phyloP scores from a whole-genome alignment of 1,140 invertebrate species.

The Trachymyrmex septentrionalis region DNA sequence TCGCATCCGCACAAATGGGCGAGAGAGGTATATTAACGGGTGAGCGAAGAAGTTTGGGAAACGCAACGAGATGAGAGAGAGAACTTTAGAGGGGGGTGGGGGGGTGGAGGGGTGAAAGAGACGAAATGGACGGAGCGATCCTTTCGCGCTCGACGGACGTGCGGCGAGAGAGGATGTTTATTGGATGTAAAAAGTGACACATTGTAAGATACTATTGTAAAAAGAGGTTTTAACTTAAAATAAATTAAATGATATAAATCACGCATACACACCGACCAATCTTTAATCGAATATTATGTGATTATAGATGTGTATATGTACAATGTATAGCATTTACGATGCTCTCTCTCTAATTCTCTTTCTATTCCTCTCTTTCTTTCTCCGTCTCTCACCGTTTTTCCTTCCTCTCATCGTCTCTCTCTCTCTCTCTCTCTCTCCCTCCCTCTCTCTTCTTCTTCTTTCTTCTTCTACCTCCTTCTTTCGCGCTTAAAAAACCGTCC shows the following conservation, averaged over 20 bases:
- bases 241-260: conserved; percentile 87
- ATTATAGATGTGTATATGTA: conserved; percentile 59
- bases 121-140: conserved; percentile 56
- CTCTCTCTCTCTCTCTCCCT: neutral
- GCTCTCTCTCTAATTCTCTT: conserved; percentile 33
- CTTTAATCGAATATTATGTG: conserved; percentile 67
- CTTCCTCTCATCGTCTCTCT: neutral
- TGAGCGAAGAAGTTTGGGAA: neutral
- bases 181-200: conserved; percentile 84
- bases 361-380: conserved; percentile 7
- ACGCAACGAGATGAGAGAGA: conserved; percentile 25
- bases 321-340: conserved; percentile 56
- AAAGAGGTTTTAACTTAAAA: conserved; percentile 87
- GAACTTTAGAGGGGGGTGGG: neutral
- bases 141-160: conserved; percentile 52
- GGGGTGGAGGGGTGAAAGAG: neutral
- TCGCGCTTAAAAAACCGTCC: conserved; percentile 31
- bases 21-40: neutral
- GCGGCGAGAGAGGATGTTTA: conserved; percentile 67
- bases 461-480: neutral
- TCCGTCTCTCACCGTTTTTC: neutral
- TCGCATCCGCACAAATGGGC: conserved; percentile 50
- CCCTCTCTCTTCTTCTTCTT: neutral
- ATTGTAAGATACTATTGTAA: conserved; percentile 87
- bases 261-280: conserved; percentile 74